These are phyloP conservation scores for Asarcornis scutulata DNA, from an alignment of 2,113 vertebrate genomes.

Conservation along the genomic window DNA sequence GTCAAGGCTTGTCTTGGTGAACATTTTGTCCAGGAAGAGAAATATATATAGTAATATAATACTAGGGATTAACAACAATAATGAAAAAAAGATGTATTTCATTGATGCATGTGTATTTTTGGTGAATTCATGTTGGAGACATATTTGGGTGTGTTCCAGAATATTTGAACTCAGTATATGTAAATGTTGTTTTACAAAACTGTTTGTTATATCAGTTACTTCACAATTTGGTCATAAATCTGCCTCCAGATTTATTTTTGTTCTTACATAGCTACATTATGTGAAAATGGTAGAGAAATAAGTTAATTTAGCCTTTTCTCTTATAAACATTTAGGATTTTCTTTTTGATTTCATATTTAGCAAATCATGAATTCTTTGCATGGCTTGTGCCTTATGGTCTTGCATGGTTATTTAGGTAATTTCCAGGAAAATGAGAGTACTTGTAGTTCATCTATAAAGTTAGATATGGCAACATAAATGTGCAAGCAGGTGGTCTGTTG, in stretches of 20 bases:
- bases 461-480: background rate
- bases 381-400: background rate
- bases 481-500: background rate
- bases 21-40: background rate
- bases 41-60: background rate
- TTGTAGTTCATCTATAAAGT: background rate
- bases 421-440: background rate
- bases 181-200: background rate
- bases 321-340: background rate
- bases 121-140: background rate
- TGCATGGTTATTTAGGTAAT: background rate
- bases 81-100: background rate
- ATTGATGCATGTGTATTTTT: background rate
- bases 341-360: background rate
- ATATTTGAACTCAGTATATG: background rate
- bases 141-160: background rate
- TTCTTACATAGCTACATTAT: background rate
- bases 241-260: background rate
- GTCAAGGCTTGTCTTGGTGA: background rate
- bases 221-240: background rate
- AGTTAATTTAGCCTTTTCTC: background rate
- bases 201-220: background rate
- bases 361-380: background rate
- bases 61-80: background rate
- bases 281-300: background rate